Conservation (phyloP, 2,888 invertebrate genomes). For the Ophonus ardosiacus region DNA sequence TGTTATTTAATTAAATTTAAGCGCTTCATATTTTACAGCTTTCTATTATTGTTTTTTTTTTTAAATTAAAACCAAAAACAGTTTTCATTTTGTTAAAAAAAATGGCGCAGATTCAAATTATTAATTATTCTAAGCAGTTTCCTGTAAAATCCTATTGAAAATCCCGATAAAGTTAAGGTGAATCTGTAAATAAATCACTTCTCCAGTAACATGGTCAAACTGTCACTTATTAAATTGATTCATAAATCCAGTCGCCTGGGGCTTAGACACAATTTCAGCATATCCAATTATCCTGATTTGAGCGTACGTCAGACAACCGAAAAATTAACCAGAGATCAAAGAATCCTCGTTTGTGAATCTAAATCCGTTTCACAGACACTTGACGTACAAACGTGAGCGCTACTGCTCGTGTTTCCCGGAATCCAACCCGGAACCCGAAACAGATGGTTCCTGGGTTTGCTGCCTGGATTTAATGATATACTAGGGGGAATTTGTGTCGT, state of each 20-base stretch:
- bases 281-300: conserved; percentile 11
- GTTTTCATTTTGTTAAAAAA: background rate
- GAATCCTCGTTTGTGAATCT: conserved; percentile 7
- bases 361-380: background rate
- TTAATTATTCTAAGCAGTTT: background rate
- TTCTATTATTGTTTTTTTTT: too few relatives aligned
- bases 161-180: background rate
- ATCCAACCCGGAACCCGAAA: conserved; percentile 12
- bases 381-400: conserved; percentile 18
- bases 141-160: background rate
- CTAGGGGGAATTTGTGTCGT: background rate
- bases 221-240: conserved; percentile 13
- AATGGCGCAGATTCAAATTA: background rate
- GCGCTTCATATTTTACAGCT: too few relatives aligned
- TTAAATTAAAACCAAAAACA: background rate
- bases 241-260: conserved; percentile 4
- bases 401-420: background rate
- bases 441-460: background rate
- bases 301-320: conserved; percentile 4
- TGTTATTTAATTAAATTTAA: too few relatives aligned
- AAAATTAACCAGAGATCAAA: conserved; percentile 33
- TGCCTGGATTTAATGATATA: background rate
- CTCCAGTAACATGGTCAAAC: background rate
- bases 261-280: conserved; percentile 1
- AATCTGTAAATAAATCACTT: conserved; percentile 3